Percentiles rank a stretch among this genome's conserved stretches.
Evolutionary conservation across 2,888 invertebrate species (phyloP).

Genomic region (Julus scanicus): DNA sequence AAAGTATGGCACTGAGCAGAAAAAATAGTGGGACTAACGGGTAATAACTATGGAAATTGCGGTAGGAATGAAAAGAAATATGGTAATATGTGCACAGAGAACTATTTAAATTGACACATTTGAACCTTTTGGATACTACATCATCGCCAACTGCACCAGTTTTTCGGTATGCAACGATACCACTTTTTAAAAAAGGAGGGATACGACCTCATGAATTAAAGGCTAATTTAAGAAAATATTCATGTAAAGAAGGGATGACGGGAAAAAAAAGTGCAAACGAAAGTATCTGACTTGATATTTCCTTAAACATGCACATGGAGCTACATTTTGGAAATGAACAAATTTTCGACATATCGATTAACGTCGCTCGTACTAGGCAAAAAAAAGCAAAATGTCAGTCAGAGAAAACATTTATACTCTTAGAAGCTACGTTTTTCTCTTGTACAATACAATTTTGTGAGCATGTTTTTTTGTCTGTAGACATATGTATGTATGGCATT

Average conservation of each 20-base stretch:
- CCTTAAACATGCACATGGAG: not conserved
- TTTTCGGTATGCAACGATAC: not conserved
- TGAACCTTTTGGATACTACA: not conserved
- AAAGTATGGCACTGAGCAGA: conserved; percentile 1
- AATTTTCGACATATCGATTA: not conserved
- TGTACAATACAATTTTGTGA: not conserved
- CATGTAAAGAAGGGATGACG: not conserved
- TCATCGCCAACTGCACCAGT: not conserved
- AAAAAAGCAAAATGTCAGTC: not conserved
- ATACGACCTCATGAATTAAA: not conserved
- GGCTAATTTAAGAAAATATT: not conserved
- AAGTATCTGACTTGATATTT: not conserved
- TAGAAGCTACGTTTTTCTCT: not conserved
- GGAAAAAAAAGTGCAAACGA: not conserved
- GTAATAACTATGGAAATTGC: not conserved
- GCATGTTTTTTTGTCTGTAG: no score
- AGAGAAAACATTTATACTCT: not conserved
- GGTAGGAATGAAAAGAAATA: not conserved
- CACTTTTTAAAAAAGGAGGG: not conserved
- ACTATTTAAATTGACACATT: not conserved
- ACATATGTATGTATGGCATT: no score
- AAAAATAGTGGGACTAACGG: not conserved
- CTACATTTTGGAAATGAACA: not conserved
- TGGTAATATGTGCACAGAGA: not conserved
- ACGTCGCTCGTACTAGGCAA: not conserved